Conservation (phyloP, 1,140 invertebrate species). For the Conus ventricosus region DNA sequence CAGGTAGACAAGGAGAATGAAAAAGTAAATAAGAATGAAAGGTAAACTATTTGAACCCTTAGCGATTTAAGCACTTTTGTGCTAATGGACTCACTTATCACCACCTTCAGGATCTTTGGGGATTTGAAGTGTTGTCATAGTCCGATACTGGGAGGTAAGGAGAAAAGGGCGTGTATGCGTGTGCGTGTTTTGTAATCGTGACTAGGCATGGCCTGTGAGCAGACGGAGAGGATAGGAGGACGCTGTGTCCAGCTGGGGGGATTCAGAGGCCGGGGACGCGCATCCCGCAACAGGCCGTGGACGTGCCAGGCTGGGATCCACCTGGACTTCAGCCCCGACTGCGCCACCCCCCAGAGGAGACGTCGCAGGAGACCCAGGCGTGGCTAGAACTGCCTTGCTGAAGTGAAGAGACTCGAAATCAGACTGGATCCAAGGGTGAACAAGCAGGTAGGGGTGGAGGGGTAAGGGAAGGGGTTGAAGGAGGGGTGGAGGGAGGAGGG, state of each 20-base stretch:
- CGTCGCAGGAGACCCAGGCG: not conserved
- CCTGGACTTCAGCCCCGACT: conserved; percentile 21
- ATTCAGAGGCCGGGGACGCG: not conserved
- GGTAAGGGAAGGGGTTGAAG: too few species aligned
- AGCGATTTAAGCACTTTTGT: too few species aligned
- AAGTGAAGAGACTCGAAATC: too few species aligned
- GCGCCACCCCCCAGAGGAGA: not conserved
- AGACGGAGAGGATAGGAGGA: conserved; percentile 24
- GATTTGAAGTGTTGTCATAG: not conserved
- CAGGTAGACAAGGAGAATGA: too few species aligned
- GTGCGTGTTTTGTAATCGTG: too few species aligned
- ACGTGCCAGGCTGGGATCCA: conserved; percentile 34
- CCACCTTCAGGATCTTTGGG: not conserved
- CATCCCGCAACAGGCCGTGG: conserved; percentile 17
- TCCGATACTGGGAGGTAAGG: not conserved
- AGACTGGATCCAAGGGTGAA: too few species aligned
- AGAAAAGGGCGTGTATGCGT: too few species aligned
- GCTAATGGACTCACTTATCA: not conserved
- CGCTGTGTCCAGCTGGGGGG: conserved; percentile 23
- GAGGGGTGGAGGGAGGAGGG: too few species aligned
- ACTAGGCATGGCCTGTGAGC: not conserved
- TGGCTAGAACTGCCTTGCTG: not conserved
- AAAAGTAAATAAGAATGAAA: too few species aligned
- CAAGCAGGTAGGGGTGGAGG: too few species aligned
- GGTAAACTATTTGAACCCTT: too few species aligned